Conservation (phyloP, 2,888 invertebrate genomes). For the Drosophila paracracens region DNA sequence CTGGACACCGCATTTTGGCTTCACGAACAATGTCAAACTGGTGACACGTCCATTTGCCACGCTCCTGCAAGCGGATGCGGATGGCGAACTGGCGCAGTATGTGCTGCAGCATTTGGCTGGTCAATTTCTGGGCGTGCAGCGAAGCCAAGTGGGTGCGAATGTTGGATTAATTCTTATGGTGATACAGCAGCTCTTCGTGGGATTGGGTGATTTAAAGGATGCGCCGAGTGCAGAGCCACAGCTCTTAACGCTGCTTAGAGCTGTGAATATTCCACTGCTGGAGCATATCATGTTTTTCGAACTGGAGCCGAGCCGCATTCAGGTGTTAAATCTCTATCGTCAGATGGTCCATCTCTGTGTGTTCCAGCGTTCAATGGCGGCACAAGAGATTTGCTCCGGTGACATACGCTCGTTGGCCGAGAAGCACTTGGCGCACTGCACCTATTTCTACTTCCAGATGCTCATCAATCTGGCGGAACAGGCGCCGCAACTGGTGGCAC, state of each 20-base stretch:
- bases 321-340: slow-evolving; percentile 77
- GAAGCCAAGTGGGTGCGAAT: slow-evolving; percentile 81
- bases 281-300: slow-evolving; percentile 85
- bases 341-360: slow-evolving; percentile 58
- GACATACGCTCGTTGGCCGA: slow-evolving; percentile 79
- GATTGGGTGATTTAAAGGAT: slow-evolving; percentile 14
- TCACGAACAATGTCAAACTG: slow-evolving; percentile 76
- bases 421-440: slow-evolving; percentile 84
- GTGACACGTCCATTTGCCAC: slow-evolving; percentile 82
- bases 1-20: slow-evolving; percentile 84
- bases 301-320: slow-evolving; percentile 79
- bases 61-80: slow-evolving; percentile 77
- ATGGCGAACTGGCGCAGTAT: slow-evolving; percentile 70
- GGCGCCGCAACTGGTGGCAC: slow-evolving; percentile 70
- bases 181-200: slow-evolving; percentile 76
- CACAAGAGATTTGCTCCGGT: slow-evolving; percentile 66
- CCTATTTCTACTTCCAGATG: slow-evolving; percentile 84
- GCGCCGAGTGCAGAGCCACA: slow-evolving; percentile 41
- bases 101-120: slow-evolving; percentile 81
- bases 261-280: slow-evolving; percentile 74
- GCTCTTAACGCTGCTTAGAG: slow-evolving; percentile 75
- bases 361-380: slow-evolving; percentile 59
- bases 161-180: slow-evolving; percentile 82
- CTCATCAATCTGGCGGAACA: slow-evolving; percentile 79
- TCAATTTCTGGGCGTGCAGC: slow-evolving; percentile 82